Percentiles rank a stretch among this genome's conserved stretches.
Conservation (phyloP, 2,888 invertebrate species). For the Dioctria rufipes region DNA sequence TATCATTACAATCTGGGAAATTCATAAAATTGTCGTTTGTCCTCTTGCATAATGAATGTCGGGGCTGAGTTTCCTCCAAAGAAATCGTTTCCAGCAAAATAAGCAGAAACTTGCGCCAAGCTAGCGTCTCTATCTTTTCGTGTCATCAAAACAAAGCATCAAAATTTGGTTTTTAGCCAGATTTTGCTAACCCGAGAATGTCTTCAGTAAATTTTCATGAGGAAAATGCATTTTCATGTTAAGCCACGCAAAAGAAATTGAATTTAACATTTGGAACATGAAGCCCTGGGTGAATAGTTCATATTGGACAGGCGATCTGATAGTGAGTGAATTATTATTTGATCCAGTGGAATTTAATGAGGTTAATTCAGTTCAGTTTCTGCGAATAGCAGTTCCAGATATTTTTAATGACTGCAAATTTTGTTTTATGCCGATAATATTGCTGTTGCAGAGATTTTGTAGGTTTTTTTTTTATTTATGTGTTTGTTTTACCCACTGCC, state of each 20-base stretch:
- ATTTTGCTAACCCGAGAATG: conserved; percentile 24
- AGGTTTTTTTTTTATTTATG: background rate
- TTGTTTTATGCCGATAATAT: conserved; percentile 32
- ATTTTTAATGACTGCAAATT: conserved; percentile 41
- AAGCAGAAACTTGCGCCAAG: conserved; percentile 57
- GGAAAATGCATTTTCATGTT: conserved; percentile 52
- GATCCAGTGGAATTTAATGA: conserved; percentile 46
- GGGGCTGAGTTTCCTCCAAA: conserved; percentile 35
- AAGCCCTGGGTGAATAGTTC: conserved; percentile 46
- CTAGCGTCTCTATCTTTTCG: conserved; percentile 55
- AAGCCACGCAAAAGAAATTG: conserved; percentile 53
- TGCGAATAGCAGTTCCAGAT: conserved; percentile 24
- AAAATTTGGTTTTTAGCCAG: conserved; percentile 53
- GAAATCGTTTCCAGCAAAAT: conserved; percentile 54
- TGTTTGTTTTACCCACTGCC: background rate
- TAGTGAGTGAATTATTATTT: conserved; percentile 46
- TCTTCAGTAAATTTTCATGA: conserved; percentile 39
- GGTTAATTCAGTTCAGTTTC: conserved; percentile 30
- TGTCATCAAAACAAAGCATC: conserved; percentile 59
- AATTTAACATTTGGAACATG: conserved; percentile 51
- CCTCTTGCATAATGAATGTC: conserved; percentile 49
- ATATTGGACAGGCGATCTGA: conserved; percentile 51
- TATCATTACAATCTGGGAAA: conserved; percentile 40
- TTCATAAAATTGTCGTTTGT: conserved; percentile 54
- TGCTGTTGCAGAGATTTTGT: conserved; percentile 31